Evolutionary conservation across 2,113 vertebrate genomes (phyloP), one percentile per base, ranked within the genome.

Genomic region (Peucedramus taeniatus): DNA sequence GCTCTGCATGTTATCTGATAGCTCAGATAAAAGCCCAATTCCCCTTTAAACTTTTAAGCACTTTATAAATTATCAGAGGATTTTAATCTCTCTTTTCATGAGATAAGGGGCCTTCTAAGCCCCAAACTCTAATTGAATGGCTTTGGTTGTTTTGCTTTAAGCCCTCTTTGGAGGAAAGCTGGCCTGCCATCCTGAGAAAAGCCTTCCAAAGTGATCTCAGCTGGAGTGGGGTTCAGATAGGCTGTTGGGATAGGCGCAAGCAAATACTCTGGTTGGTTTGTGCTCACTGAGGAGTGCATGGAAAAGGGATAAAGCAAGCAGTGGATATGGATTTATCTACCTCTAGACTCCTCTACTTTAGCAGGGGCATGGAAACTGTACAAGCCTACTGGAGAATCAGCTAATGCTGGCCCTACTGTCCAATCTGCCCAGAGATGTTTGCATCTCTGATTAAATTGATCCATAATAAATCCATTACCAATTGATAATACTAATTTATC

Each of bases 11-110:
- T 93, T 96, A 96, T 92, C 94, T 96, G 79, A 91, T 94, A 87
- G 59, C 53, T 90, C 87, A 94, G 90, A 97, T 97, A 96, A 96
- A 96, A 95, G 89, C 68, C 64, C 87, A 91, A 87, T 90, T 94
- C 91, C 39, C 80, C 91, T 97, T 97, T 96, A 97, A 97, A 97
- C 95, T 97, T 96, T 88, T 92, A 96, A 93, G 83, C 28, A 0
- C 80, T 95, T 96, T 96, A 95, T 96, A 96, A 97, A 92, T 96
- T 96, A 97, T 96, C 89, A 94, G 85, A 89, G n/a, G 53, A 50
- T 74, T 95, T 97, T 97, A 97, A 97, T 97, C 94, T 96, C 47
- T 89, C 70, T 95, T 93, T 96, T 91, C 80, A 79, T 89, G 93
- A 97, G 96, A 94, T 95, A 97, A 97, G 89, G 90, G 45, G 24